Base-by-base conservation (phyloP, 2,888 invertebrate species). In the Dorcus hopei region DNA sequence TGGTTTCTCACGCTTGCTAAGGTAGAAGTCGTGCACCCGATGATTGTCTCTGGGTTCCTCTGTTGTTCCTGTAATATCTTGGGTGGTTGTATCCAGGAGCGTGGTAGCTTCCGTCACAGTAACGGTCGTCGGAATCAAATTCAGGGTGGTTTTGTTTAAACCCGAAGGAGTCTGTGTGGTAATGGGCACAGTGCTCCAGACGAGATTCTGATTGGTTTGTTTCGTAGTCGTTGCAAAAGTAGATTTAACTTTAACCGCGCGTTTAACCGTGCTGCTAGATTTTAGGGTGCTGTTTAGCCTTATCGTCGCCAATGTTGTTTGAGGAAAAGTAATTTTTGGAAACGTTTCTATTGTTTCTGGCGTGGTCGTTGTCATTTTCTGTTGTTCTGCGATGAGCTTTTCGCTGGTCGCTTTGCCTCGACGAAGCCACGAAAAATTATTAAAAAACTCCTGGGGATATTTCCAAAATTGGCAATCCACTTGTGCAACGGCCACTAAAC, bases 41-140 rank as follows among this genome's bases (percentile, higher is more conserved):
- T 83, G 73, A 80, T 82, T 72, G 77, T 83, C 70, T 79, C 83
- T 76, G 70, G 80, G 68, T 71, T 80, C 70, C 69, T 76, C 75
- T 74, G 82, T 72, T 74, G 76, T 70, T 79, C 82, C 65, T 76
- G 81, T 73, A 79, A 81, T 67, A 79, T 83, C 70, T 79, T 82
- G 71, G 76, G 81, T 80, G 61, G 84, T 84, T 50, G 83, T 81
- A 65, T 84, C 85, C 67, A 81, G 80, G 68, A 82, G 81, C 49
- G 84, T 72, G 58, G 73, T 74, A 19, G 65, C 61, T 58, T 71
- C 67, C 16, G 69, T 69, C 23, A 65, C 69, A 9, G 61, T 65
- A 41, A 56, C 61, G 11, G 16, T 54, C 42, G 41, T 47, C 53
- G 50, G 54, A 39, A 19, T 54, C 67, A 78, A 71, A 66, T 77